phyloP scores from a whole-genome alignment of 37 sponge, comb jelly and placozoan genomes.

The Aphrocallistes beatrix region DNA sequence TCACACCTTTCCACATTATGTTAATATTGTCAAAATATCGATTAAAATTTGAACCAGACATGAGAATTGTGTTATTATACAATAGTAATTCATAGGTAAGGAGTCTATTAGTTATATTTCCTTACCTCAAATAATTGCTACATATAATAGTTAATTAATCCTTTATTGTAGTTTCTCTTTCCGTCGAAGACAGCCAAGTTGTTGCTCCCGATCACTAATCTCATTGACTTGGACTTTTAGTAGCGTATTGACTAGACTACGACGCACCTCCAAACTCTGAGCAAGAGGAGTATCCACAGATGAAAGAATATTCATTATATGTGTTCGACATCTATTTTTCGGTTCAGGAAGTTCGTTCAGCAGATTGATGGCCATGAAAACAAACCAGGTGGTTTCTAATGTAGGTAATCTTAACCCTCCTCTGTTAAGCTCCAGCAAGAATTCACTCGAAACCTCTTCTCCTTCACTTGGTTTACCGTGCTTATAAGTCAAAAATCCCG shows the following conservation, averaged over 20 bases:
- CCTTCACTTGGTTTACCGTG: not conserved
- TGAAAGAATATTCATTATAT: not conserved
- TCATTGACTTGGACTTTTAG: not conserved
- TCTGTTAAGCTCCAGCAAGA: not conserved
- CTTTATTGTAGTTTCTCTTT: not conserved
- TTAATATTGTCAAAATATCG: not conserved
- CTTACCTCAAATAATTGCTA: not conserved
- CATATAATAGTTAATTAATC: too few species aligned
- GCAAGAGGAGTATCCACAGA: not conserved
- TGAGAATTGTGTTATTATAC: not conserved
- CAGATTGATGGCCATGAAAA: not conserved
- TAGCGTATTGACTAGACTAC: not conserved
- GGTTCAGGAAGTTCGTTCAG: not conserved
- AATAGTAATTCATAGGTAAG: not conserved
- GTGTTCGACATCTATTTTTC: not conserved
- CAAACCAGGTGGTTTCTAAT: not conserved
- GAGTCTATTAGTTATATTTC: not conserved
- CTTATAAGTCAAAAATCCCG: not conserved
- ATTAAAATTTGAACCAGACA: not conserved
- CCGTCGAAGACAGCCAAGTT: constrained; percentile 8
- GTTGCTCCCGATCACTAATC: not conserved
- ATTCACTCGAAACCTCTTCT: not conserved
- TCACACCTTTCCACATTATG: constrained; percentile 17
- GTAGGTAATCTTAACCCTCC: not conserved
- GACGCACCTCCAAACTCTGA: not conserved